Evolutionary conservation across 2,888 invertebrate genomes (phyloP), one percentile per base, ranked within the genome.

Genomic region (Odontothrips loti): DNA sequence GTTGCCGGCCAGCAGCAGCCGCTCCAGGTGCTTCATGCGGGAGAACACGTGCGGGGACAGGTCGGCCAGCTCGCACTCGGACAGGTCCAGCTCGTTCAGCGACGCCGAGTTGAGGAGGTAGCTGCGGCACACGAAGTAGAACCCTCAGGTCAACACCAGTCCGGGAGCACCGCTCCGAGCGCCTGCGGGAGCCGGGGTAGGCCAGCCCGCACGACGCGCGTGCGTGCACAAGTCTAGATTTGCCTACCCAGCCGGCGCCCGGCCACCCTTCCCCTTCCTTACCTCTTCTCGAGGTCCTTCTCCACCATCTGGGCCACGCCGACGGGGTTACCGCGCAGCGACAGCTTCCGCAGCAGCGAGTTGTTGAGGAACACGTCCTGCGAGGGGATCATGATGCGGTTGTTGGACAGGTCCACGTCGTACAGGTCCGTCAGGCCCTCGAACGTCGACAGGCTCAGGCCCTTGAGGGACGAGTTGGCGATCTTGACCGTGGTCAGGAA

Each of bases 1-100:
- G 85, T 95, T 95, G 81, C 91, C 91, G 48, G 91, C 91, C 82
- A 94, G 87, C 85, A 92, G 93, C 80, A 93, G 89, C 85, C 91
- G 93, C 85, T 91, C 90, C 63, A 93, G 89, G 82, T 91, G 91
- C 12, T 89, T 88, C 88, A 93, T 90, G 84, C 92, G 90, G 15
- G 89, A 88, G 85, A 94, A 93, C 0, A 92, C 91, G 79, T 89
- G 90, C 34, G 90, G 90, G 4, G 91, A 91, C 81, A 95, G 88
- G 85, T 91, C 90, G 83, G 90, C 88, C 84, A 95, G 88, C 82
- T 91, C 68, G 68, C 68, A 75, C 11, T 27, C 12, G 23, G 68
- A 75, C 12, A 75, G 68, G 68, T 75, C 68, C 68, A 75, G 27
- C 68, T 75, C 68, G 68, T 75, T 75, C 8, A 75, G 68, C 11